Evolutionary conservation across 2,113 vertebrate species (phyloP), one percentile per base, ranked within the genome.

Genomic region (Poicephalus gulielmi): DNA sequence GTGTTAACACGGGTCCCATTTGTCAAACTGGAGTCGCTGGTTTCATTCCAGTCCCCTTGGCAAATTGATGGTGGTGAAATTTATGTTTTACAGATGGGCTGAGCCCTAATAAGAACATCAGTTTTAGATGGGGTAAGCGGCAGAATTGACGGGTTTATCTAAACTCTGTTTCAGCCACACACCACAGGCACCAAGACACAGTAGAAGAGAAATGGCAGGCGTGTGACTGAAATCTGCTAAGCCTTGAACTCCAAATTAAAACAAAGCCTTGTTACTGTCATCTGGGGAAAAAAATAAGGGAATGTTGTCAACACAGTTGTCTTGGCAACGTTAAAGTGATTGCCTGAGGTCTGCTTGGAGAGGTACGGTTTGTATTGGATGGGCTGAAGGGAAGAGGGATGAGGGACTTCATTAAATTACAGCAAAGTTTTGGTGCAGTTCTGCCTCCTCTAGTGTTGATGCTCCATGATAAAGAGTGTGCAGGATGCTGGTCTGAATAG

Each of bases 31-130:
- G 90, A 88, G 74, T 50, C 24, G 8, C 91, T 23, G 37, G 79
- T 70, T 77, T 73, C 79, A 93, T 95, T 95, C 93, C 41, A 57
- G 25, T 59, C 81, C 86, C 62, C 80, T 90, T 3, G 1, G 94
- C 43, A 73, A 92, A 96, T 66, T 73, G 91, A 93, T 78, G 67
- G 91, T 3, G 8, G 39, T 3, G 10, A 89, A 90, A 93, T 93
- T 35, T 91, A 90, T 95, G 94, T 60, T 91, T 93, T 89, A 90
- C 88, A 94, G 88, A 94, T 85, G 84, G 93, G 84, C 70, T 6
- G 16, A 66, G 67, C 59, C 86, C 84, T 93, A 94, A 90, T 93
- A 95, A 91, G 92, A 92, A 41, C 92, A 95, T 93, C 80, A 86
- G 68, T 83, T 93, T 85, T 30, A 57, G 78, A 59, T 4, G 43